phyloP scores from a whole-genome alignment of 2,797 vertebrate genomes.

The Vireo griseus region DNA sequence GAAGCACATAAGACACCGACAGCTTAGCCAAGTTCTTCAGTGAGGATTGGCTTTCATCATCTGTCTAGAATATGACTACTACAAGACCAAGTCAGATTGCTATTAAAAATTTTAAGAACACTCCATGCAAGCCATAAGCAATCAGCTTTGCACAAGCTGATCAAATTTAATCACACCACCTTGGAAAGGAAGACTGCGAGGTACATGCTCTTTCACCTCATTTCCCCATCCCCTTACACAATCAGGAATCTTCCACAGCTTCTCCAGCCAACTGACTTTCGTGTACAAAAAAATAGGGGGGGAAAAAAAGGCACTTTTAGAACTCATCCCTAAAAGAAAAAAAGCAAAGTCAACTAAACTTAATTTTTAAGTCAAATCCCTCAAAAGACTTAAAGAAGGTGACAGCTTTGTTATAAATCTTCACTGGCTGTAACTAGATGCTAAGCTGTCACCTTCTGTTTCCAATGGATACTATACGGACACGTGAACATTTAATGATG shows the following conservation, averaged over 20 bases:
- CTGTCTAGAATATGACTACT: neutral
- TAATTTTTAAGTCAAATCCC: neutral
- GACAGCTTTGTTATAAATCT: neutral
- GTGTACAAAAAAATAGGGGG: conserved; percentile 53
- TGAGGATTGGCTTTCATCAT: conserved; percentile 28
- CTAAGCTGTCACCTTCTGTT: neutral
- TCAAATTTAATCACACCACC: conserved; percentile 74
- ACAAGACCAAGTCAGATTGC: neutral
- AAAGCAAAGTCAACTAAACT: neutral
- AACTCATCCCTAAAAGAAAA: conserved; percentile 4
- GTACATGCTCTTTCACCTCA: conserved; percentile 77
- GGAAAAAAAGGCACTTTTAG: conserved; percentile 3
- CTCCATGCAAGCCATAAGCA: conserved; percentile 55
- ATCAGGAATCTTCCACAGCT: conserved; percentile 81
- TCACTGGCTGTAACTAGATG: neutral
- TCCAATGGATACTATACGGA: neutral
- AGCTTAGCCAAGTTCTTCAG: conserved; percentile 1
- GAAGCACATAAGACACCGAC: neutral
- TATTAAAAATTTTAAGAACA: conserved; percentile 27
- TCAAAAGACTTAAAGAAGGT: neutral
- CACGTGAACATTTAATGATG: neutral
- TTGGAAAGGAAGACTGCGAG: conserved; percentile 73
- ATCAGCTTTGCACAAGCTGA: conserved; percentile 67
- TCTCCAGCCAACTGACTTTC: conserved; percentile 81
- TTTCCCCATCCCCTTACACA: conserved; percentile 80